Conservation (phyloP, 1,140 invertebrate species). For the Drosophila gunungcola region DNA sequence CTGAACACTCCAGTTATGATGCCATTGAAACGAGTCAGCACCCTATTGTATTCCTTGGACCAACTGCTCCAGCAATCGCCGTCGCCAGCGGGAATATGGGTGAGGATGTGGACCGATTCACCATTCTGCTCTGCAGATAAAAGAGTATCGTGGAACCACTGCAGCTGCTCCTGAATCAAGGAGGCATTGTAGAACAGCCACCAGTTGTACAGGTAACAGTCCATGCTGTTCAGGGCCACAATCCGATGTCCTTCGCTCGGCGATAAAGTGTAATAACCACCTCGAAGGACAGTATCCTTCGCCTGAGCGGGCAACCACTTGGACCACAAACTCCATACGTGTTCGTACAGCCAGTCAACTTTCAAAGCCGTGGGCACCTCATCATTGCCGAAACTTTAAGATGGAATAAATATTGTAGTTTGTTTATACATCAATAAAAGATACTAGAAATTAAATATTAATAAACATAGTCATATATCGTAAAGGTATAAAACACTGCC, state of each 20-base stretch:
- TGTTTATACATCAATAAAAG: no score
- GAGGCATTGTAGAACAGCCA: slow-evolving; percentile 84
- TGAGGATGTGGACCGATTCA: slow-evolving; percentile 92
- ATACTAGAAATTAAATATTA: background rate
- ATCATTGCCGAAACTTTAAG: slow-evolving; percentile 48
- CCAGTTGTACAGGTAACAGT: slow-evolving; percentile 91
- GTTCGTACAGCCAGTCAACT: slow-evolving; percentile 89
- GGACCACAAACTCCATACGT: slow-evolving; percentile 88
- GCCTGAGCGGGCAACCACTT: slow-evolving; percentile 88
- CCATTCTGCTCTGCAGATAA: slow-evolving; percentile 88
- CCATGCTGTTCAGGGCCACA: slow-evolving; percentile 90
- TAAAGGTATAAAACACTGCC: no score
- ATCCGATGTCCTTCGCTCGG: slow-evolving; percentile 88
- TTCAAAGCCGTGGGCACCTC: slow-evolving; percentile 77
- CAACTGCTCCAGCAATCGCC: slow-evolving; percentile 88
- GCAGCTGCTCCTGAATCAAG: slow-evolving; percentile 86
- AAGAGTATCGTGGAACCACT: slow-evolving; percentile 91
- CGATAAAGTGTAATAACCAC: slow-evolving; percentile 90
- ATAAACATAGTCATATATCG: no score
- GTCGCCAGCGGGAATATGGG: slow-evolving; percentile 91
- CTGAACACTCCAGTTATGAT: slow-evolving; percentile 92
- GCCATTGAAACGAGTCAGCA: slow-evolving; percentile 84
- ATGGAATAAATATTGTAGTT: background rate
- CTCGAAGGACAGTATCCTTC: slow-evolving; percentile 86
- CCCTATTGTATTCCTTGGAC: slow-evolving; percentile 87